Percentiles rank a stretch among this genome's conserved stretches.
Conservation (phyloP, 2,888 invertebrate species). For the Nephrotoma flavescens region DNA sequence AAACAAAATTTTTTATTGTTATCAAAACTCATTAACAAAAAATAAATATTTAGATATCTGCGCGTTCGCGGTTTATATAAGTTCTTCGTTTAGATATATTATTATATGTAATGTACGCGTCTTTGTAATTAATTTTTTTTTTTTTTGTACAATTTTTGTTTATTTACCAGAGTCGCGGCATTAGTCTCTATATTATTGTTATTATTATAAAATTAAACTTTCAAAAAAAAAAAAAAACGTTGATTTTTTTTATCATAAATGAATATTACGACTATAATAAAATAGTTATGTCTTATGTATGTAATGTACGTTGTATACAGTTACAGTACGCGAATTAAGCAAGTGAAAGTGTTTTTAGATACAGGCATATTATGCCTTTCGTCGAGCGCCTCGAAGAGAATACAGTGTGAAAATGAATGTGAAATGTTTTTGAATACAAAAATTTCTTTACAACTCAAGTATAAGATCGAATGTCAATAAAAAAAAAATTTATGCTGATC, state of each 20-base stretch:
- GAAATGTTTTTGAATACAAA: background rate
- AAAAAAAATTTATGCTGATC: background rate
- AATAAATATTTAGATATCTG: background rate
- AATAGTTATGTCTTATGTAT: background rate
- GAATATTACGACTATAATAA: background rate
- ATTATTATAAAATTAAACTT: background rate
- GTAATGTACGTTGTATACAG: background rate
- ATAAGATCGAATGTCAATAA: background rate
- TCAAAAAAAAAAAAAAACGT: background rate
- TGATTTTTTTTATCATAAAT: background rate
- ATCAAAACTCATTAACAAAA: background rate
- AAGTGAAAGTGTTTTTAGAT: background rate
- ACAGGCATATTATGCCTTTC: background rate
- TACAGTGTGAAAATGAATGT: background rate
- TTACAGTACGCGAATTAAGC: background rate
- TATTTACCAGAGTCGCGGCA: background rate
- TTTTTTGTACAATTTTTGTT: background rate
- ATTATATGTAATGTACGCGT: background rate
- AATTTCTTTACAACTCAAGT: background rate
- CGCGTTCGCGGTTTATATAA: background rate
- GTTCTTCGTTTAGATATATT: background rate
- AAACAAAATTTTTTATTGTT: background rate
- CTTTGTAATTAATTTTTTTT: background rate
- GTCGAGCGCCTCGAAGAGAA: background rate
- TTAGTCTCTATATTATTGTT: background rate